These are phyloP conservation scores for Prunella strophiata DNA, from an alignment of 2,797 vertebrate species.

Conservation along the genomic window DNA sequence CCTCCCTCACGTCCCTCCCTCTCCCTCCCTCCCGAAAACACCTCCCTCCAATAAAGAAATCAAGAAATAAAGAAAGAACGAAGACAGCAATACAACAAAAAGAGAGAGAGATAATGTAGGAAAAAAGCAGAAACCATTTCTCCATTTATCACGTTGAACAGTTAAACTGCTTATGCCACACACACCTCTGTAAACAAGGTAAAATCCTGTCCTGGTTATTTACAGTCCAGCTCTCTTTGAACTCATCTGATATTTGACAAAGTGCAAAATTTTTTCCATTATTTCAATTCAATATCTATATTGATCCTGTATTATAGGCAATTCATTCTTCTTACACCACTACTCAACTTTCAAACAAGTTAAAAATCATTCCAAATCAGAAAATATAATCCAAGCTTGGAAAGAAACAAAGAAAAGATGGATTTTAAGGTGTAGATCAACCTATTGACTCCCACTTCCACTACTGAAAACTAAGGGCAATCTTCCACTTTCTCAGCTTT, in stretches of 20 bases:
- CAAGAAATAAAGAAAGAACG: accelerated
- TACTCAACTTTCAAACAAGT: not conserved
- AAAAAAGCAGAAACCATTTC: not conserved
- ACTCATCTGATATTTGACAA: not conserved
- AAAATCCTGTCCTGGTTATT: not conserved
- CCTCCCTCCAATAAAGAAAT: no score
- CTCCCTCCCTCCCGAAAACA: no score
- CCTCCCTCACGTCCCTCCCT: no score
- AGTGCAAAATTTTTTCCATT: not conserved
- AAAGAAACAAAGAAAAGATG: not conserved
- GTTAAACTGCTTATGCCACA: not conserved
- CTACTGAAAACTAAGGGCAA: not conserved
- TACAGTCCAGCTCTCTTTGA: not conserved
- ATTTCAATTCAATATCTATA: not conserved
- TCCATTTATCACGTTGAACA: not conserved
- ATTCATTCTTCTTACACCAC: not conserved
- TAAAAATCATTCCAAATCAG: not conserved
- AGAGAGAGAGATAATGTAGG: no score
- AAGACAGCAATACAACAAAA: no score
- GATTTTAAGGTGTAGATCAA: not conserved
- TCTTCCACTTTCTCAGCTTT: not conserved
- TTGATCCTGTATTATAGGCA: not conserved
- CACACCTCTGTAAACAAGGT: not conserved
- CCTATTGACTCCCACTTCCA: not conserved
- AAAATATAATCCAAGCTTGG: not conserved